Evolutionary conservation across 2,113 vertebrate genomes (phyloP), one percentile per base, ranked within the genome.

Genomic region (Corydoras maculifer): DNA sequence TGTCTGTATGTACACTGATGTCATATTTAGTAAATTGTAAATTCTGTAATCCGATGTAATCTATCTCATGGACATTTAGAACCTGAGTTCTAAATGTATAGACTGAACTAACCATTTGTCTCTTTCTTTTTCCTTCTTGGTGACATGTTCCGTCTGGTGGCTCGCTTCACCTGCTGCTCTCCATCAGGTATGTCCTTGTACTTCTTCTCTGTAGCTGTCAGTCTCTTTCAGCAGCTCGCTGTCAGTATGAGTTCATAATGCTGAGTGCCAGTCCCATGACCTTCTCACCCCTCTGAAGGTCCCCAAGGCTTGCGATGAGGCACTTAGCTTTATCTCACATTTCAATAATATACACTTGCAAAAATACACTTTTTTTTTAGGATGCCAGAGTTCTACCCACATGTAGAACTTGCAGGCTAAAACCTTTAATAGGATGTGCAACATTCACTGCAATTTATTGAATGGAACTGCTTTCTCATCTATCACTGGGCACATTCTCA

Each of bases 131-230:
- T 70, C 11, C 55, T n/a, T 66, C 65, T 50, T 55, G 59, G 13
- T 65, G 53, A 50, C 31, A 14, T 61, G 35, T 58, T 6, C 48
- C 70, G n/a, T 54, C 62, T 68, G 29, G n/a, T 13, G 58, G 67
- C 62, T 4, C 25, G 13, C 61, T 65, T 59, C 69, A 70, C 69
- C 75, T 72, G 62, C 58, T 65, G 53, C 55, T 63, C 69, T 54
- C 32, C 63, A 72, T 70, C 78, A 79, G 78, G 80, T 79, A 76
- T 65, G 70, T 77, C 62, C 55, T 43, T 13, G 62, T 55, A 62
- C 76, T 58, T 64, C 59, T 77, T 65, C 62, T 67, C 58, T 65
- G 35, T 73, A 31, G 58, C 60, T 43, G 69, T 69, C 55, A 18
- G 48, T 72, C 29, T 68, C 76, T 78, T 69, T 74, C 77, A 75